Conservation (phyloP, 2,113 vertebrate genomes). For the Alosa alosa region DNA sequence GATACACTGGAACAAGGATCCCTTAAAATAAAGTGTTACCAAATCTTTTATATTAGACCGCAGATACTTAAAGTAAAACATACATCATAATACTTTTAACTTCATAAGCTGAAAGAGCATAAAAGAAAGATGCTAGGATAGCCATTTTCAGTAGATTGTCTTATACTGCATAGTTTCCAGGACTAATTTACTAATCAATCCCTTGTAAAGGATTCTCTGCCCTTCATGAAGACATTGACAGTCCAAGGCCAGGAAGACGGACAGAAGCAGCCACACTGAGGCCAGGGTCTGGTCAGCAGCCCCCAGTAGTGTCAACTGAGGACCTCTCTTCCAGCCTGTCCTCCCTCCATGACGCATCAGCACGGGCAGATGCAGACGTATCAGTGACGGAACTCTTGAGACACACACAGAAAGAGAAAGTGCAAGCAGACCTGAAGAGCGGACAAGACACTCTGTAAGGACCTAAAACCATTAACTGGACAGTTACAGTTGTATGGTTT, state of each 20-base stretch:
- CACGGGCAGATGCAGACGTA: slow-evolving; percentile 67
- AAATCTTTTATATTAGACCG: not conserved
- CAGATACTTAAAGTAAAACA: too few species aligned
- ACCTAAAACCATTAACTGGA: slow-evolving; percentile 31
- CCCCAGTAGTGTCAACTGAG: slow-evolving; percentile 86
- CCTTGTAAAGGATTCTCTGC: slow-evolving; percentile 79
- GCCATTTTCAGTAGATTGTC: too few species aligned
- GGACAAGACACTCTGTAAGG: slow-evolving; percentile 46
- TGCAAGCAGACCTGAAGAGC: slow-evolving; percentile 69
- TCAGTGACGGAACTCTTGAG: slow-evolving; percentile 67
- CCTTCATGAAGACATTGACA: slow-evolving; percentile 84
- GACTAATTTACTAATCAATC: slow-evolving; percentile 3
- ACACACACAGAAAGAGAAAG: slow-evolving; percentile 75
- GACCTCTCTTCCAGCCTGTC: slow-evolving; percentile 83
- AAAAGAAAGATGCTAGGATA: too few species aligned
- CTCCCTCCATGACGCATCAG: slow-evolving; percentile 76
- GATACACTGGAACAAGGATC: too few species aligned
- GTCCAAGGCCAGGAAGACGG: slow-evolving; percentile 67
- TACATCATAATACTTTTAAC: too few species aligned
- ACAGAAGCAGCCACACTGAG: slow-evolving; percentile 52
- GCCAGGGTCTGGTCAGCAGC: slow-evolving; percentile 66
- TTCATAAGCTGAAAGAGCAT: too few species aligned
- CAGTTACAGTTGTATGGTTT: not conserved
- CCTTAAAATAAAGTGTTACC: too few species aligned
- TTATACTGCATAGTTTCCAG: not conserved